These are phyloP conservation scores for Austrolebias charrua DNA, from an alignment of 2,797 vertebrate genomes.

Conservation along the genomic window DNA sequence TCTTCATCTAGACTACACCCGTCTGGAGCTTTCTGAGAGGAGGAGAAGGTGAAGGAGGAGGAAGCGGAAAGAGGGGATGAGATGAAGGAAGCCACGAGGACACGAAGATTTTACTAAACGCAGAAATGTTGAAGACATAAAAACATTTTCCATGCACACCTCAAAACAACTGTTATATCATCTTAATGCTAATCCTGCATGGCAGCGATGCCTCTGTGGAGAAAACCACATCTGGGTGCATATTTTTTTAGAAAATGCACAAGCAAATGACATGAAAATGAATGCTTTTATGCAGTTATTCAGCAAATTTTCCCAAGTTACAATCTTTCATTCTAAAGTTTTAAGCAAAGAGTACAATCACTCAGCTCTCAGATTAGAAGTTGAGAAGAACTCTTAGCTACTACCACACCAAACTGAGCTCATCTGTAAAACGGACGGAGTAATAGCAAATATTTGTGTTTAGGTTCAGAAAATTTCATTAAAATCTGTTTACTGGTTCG, in stretches of 20 bases:
- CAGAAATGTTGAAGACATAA: constrained; percentile 26
- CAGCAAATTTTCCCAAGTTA: background rate
- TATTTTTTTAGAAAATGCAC: background rate
- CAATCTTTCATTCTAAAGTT: too few species aligned
- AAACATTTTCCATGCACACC: constrained; percentile 14
- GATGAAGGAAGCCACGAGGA: constrained; percentile 28
- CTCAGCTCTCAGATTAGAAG: too few species aligned
- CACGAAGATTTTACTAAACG: constrained; percentile 27
- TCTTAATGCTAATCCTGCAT: background rate
- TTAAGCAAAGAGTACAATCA: too few species aligned
- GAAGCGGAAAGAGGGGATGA: constrained; percentile 18
- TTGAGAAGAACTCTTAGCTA: too few species aligned
- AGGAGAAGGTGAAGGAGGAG: constrained; percentile 16
- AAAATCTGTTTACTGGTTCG: too few species aligned
- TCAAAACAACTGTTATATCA: constrained; percentile 12
- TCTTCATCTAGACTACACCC: constrained; percentile 54
- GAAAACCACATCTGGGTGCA: background rate
- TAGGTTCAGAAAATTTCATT: too few species aligned
- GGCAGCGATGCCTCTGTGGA: constrained; percentile 17
- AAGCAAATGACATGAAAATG: background rate
- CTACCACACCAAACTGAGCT: too few species aligned
- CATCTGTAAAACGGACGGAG: too few species aligned
- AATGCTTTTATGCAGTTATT: too few species aligned
- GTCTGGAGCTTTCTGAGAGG: constrained; percentile 40
- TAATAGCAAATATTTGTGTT: too few species aligned